Evolutionary conservation across 1,140 invertebrate species (phyloP).

Genomic region (Zaprionus kolodkinae): DNA sequence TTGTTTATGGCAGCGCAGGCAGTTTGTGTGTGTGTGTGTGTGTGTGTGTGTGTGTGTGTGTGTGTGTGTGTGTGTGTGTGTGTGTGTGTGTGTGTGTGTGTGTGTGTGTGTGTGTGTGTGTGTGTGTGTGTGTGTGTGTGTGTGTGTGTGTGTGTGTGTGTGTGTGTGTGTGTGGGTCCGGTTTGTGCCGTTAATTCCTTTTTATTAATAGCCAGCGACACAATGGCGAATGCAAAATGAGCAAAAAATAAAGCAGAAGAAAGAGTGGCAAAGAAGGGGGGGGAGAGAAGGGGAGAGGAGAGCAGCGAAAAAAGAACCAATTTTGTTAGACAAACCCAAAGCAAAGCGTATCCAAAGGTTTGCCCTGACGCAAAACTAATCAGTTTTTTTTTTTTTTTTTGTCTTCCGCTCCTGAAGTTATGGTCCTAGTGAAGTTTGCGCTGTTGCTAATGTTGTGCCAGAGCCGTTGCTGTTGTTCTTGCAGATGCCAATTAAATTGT

Average conservation of each 20-base stretch:
- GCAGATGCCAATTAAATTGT: not conserved
- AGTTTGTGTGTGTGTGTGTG: not conserved
- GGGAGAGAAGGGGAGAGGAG: not conserved
- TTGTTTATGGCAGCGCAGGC: slow-evolving; percentile 63
- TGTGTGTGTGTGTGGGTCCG: slow-evolving; percentile 66
- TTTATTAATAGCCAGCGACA: slow-evolving; percentile 77
- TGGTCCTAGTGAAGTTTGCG: slow-evolving; percentile 10
- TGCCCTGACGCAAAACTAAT: slow-evolving; percentile 62
- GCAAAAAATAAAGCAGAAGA: slow-evolving; percentile 13
- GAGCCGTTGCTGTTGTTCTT: slow-evolving; percentile 26
- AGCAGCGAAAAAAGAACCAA: slow-evolving; percentile 18
- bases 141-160: no score
- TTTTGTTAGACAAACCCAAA: slow-evolving; percentile 53
- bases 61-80: no score
- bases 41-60: slow-evolving; percentile 47
- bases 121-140: slow-evolving; percentile 17
- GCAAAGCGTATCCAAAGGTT: not conserved
- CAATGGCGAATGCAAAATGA: slow-evolving; percentile 41
- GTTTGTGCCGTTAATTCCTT: slow-evolving; percentile 81
- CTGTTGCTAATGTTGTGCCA: slow-evolving; percentile 24
- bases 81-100: slow-evolving; percentile 47
- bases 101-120: slow-evolving; percentile 34
- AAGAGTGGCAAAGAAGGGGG: not conserved
- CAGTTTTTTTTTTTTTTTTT: slow-evolving; percentile 36
- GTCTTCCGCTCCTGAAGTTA: slow-evolving; percentile 17